These are phyloP conservation scores for Montipora foliosa DNA, from an alignment of 64 coral and sea anemone species.

Conservation along the genomic window DNA sequence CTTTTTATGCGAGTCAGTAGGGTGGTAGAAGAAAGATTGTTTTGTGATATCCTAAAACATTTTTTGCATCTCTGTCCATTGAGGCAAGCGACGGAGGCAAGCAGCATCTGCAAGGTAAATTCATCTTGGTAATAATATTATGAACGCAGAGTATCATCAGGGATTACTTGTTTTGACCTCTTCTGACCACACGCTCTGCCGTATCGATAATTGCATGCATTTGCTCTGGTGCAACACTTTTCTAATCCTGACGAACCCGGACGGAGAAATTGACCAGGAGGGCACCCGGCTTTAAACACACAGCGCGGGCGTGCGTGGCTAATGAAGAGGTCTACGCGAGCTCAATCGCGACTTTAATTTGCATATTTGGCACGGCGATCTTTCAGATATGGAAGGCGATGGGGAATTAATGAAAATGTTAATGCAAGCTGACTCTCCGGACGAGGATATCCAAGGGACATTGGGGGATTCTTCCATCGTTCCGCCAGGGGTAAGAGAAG, in stretches of 20 bases:
- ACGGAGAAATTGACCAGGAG: neutral
- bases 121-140: neutral
- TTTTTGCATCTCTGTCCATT: neutral
- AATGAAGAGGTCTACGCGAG: neutral
- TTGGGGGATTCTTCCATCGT: conserved; percentile 21
- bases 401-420: conserved; percentile 53
- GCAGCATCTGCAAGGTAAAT: conserved; percentile 12
- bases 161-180: conserved; percentile 33
- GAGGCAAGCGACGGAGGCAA: neutral
- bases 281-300: neutral
- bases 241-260: neutral
- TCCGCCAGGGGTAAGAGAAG: conserved; percentile 27
- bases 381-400: conserved; percentile 52
- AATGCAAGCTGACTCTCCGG: conserved; percentile 38
- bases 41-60: neutral
- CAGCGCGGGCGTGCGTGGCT: conserved; percentile 2
- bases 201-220: neutral
- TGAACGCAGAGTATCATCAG: neutral
- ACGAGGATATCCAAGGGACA: conserved; percentile 24
- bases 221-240: neutral
- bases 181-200: conserved; percentile 23
- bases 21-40: neutral
- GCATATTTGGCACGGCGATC: conserved; percentile 24
- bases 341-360: conserved; percentile 10
- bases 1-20: neutral